These are phyloP conservation scores for Ophraella communa DNA, from an alignment of 2,888 invertebrate species.

Conservation along the genomic window DNA sequence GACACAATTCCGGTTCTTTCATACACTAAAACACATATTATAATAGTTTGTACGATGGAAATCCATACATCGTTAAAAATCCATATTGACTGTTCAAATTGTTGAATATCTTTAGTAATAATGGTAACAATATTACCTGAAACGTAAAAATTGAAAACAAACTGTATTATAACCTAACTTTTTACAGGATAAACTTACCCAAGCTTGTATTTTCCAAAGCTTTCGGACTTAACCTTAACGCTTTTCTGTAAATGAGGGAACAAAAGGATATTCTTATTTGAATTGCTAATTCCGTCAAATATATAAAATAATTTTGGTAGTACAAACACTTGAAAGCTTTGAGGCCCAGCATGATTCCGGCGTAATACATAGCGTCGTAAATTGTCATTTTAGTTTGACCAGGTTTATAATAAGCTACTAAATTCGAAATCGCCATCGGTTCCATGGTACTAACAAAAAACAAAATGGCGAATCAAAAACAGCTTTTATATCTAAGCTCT, in stretches of 20 bases:
- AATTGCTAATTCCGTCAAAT: slow-evolving; percentile 74
- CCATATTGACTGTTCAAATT: slow-evolving; percentile 85
- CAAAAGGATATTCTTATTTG: slow-evolving; percentile 81
- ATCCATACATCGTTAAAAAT: slow-evolving; percentile 92
- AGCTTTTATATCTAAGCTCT: background rate
- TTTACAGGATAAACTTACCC: slow-evolving; percentile 10
- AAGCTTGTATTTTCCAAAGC: slow-evolving; percentile 40
- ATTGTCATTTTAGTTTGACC: slow-evolving; percentile 59
- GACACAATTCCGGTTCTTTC: slow-evolving; percentile 62
- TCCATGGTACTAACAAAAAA: slow-evolving; percentile 66
- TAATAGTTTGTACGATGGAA: slow-evolving; percentile 81
- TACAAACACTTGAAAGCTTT: slow-evolving; percentile 67
- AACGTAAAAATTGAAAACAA: background rate
- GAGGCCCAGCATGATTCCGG: slow-evolving; percentile 68
- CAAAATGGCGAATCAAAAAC: background rate
- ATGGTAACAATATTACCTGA: slow-evolving; percentile 80
- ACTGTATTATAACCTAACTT: background rate
- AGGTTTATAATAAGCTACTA: slow-evolving; percentile 71
- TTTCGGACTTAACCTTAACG: slow-evolving; percentile 38
- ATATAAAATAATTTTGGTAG: slow-evolving; percentile 85
- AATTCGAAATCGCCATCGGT: slow-evolving; percentile 69
- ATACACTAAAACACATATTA: slow-evolving; percentile 82
- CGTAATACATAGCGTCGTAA: slow-evolving; percentile 71
- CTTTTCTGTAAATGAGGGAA: slow-evolving; percentile 72
- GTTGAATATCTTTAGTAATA: slow-evolving; percentile 89